phyloP scores from a whole-genome alignment of 1,140 invertebrate genomes.

The Zaprionus kolodkinae region DNA sequence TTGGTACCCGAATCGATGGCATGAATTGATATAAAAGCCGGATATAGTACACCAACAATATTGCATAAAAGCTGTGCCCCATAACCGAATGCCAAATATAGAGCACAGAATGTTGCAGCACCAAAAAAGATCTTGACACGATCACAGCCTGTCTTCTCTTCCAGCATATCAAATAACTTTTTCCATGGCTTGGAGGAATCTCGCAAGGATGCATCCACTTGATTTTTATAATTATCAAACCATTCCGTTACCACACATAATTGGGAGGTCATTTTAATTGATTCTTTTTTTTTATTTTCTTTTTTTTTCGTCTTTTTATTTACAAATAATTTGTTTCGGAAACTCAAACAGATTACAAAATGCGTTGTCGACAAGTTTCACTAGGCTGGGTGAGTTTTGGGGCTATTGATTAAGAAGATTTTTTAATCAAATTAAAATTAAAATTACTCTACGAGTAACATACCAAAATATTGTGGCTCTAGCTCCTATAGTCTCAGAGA shows the following conservation, averaged over 20 bases:
- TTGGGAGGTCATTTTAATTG: not conserved
- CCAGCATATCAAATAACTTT: not conserved
- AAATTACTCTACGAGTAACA: no score
- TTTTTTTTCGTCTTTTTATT: not conserved
- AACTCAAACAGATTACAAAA: not conserved
- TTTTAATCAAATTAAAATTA: no score
- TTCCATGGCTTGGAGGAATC: not conserved
- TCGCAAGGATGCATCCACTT: not conserved
- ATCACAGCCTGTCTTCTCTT: not conserved
- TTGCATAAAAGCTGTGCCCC: slow-evolving; percentile 98
- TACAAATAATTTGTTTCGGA: not conserved
- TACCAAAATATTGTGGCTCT: no score
- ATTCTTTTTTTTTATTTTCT: not conserved
- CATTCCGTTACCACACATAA: not conserved
- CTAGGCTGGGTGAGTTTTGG: no score
- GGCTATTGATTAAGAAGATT: no score
- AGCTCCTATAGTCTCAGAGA: no score
- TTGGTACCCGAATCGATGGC: slow-evolving; percentile 90
- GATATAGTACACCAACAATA: slow-evolving; percentile 98
- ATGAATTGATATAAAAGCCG: slow-evolving; percentile 96
- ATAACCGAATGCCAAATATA: slow-evolving; percentile 98
- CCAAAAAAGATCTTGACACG: slow-evolving; percentile 22
- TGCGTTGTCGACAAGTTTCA: not conserved
- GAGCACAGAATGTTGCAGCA: slow-evolving; percentile 52
- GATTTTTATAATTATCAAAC: not conserved